Evolutionary conservation across 2,888 invertebrate species (phyloP), one percentile per base, ranked within the genome.

Genomic region (Rotaria macrura): DNA sequence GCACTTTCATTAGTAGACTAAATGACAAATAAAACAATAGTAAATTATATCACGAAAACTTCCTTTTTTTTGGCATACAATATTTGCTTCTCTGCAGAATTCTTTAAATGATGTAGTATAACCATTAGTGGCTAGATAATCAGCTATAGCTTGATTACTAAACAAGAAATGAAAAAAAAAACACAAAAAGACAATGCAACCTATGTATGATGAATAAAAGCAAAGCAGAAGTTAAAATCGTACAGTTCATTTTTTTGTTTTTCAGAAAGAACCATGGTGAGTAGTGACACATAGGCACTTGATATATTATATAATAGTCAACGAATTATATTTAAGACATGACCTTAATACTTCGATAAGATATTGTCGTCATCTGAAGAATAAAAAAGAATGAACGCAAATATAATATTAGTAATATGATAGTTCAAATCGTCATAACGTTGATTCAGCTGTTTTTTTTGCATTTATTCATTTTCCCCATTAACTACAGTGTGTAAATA

Each of bases 1-100:
- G 96, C 95, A 91, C 98, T 97, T 14, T 43, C 49, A 17, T 43
- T n/a, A 0, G n/a, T 25, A 2, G 84, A 17, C 55, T 79, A 74
- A n/a, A n/a, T n/a, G n/a, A n/a, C n/a, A n/a, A n/a, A n/a, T n/a
- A n/a, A 25, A 79, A 40, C 25, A 25, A 40, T 12, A 79, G 43
- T 10, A 2, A 79, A 79, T n/a, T 5, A 1, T 12, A 43, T 23
- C 9, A 12, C 23, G 9, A 23, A 43, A 12, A 12, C 47, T 47
- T 47, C 10, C 14, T 47, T 38, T 25, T 12, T 14, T 43, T 6
- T 25, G 57, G 29, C 49, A 57, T 57, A 55, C 34, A 25, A 86
- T 29, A 5, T 85, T 54, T 17, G 72, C 83, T 47, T 86, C 86
- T 38, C 23, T 43, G 14, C 85, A 43, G 57, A 86, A 86, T 29